Conservation (phyloP, 2,113 vertebrate genomes). For the Clarias gariepinus region DNA sequence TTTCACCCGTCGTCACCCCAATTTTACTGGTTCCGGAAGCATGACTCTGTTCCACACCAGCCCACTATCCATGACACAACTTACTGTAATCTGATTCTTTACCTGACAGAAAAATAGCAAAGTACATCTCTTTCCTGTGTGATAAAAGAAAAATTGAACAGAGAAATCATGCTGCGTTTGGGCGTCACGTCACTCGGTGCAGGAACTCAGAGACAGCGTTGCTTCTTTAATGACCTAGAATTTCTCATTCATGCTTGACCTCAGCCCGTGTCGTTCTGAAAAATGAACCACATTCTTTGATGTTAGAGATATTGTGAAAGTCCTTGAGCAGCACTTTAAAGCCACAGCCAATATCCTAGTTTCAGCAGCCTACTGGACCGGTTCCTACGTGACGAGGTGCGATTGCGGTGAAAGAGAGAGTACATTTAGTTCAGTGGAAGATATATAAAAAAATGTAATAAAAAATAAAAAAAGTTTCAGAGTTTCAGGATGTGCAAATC, state of each 20-base stretch:
- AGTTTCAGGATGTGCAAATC: neutral
- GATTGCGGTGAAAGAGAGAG: neutral
- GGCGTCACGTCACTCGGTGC: neutral
- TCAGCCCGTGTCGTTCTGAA: conserved; percentile 4
- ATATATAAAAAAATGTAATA: too few relatives aligned
- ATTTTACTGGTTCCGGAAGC: conserved; percentile 24
- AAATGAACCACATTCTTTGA: conserved; percentile 27
- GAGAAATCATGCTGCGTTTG: neutral
- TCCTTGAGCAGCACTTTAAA: conserved; percentile 23
- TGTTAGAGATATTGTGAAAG: conserved; percentile 22
- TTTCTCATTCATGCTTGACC: conserved; percentile 7
- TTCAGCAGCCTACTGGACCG: conserved; percentile 6
- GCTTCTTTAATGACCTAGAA: neutral
- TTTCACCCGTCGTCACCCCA: conserved; percentile 16
- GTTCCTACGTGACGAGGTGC: conserved; percentile 1
- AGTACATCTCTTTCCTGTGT: conserved; percentile 10
- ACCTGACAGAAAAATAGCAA: conserved; percentile 29
- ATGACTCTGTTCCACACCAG: conserved; percentile 43
- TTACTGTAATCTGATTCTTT: conserved; percentile 42
- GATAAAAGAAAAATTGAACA: neutral
- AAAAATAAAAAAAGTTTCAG: too few relatives aligned
- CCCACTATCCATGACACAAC: conserved; percentile 40
- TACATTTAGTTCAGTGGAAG: neutral
- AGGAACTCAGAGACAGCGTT: neutral
- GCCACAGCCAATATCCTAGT: conserved; percentile 34